Evolutionary conservation across 2,113 vertebrate species (phyloP).

Genomic region (Poeciliopsis occidentalis): DNA sequence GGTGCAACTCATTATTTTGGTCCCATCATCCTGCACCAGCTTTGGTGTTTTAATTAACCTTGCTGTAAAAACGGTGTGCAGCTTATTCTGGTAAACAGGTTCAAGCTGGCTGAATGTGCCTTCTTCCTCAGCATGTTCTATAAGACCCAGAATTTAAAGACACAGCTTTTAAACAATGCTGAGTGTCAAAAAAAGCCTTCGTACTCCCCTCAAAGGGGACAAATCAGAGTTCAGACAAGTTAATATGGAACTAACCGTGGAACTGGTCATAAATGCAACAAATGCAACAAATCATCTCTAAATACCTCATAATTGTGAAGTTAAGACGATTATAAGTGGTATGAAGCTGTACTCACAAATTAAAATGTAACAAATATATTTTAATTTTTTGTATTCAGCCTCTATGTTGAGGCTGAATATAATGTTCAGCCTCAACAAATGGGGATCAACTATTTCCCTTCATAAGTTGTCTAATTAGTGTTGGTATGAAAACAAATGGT

Average conservation of each 20-base stretch:
- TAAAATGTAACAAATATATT: not conserved
- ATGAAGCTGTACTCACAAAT: not conserved
- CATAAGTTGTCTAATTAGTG: not conserved
- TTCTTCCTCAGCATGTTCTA: not conserved
- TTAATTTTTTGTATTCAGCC: not conserved
- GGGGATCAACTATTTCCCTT: not conserved
- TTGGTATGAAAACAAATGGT: not conserved
- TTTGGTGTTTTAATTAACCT: constrained; percentile 44
- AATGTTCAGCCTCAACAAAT: not conserved
- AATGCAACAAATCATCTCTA: not conserved
- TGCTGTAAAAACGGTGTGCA: constrained; percentile 11
- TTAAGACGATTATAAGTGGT: not conserved
- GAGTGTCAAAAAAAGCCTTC: not conserved
- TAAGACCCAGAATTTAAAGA: constrained; percentile 1
- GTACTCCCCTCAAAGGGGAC: not conserved
- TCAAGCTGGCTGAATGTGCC: constrained; percentile 3
- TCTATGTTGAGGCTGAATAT: not conserved
- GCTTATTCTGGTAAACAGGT: constrained; percentile 13
- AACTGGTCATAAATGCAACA: not conserved
- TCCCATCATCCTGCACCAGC: constrained; percentile 1
- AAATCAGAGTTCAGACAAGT: not conserved
- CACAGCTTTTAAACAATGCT: constrained; percentile 1
- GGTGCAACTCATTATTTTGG: constrained; percentile 41
- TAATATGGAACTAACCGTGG: not conserved
- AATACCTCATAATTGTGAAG: not conserved